Evolutionary conservation across 2,888 invertebrate genomes (phyloP), one percentile per base, ranked within the genome.

Genomic region (Rosalia funebris): DNA sequence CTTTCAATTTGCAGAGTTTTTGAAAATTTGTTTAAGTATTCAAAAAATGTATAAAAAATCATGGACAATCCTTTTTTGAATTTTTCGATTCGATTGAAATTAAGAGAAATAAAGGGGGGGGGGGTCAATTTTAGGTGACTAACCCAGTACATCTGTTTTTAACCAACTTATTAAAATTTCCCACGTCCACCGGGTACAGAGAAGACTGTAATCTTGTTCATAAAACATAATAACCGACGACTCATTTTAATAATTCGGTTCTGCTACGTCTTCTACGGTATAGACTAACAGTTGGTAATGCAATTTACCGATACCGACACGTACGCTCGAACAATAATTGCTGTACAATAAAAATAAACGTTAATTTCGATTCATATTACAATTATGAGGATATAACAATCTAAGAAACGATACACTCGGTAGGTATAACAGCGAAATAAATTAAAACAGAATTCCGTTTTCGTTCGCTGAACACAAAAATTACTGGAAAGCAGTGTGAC

Each of bases 401-500:
- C 34, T 34, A n/a, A 34, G 10, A 34, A 34, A 34, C 11, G 34
- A 34, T n/a, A 34, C 34, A 34, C 10, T 34, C 10, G 7, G 34
- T n/a, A n/a, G 10, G 34, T 11, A 34, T 34, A 34, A 34, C 34
- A 34, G 34, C 34, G 34, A 34, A 34, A 12, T 11, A 25, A 53
- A 55, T 46, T 42, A 44, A 32, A 34, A 47, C 12, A 42, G 48
- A 44, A 60, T 48, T 60, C 44, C 48, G 20, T 56, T 60, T 54
- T 42, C 50, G 55, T 31, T 60, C 16, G 55, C 16, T 60, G 54
- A 56, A 50, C 55, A 56, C 16, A 36, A 60, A 60, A 56, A 55
- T 55, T 36, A 41, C 32, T 25, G 14, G 17, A 60, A 60, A 47
- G 55, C 54, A 48, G 5, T n/a, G n/a, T n/a, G n/a, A n/a, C n/a